Percentiles rank a stretch among this genome's conserved stretches.
phyloP scores from a whole-genome alignment of 1,140 invertebrate genomes.

The roundworm (Caenorhabditis elegans) region DNA sequence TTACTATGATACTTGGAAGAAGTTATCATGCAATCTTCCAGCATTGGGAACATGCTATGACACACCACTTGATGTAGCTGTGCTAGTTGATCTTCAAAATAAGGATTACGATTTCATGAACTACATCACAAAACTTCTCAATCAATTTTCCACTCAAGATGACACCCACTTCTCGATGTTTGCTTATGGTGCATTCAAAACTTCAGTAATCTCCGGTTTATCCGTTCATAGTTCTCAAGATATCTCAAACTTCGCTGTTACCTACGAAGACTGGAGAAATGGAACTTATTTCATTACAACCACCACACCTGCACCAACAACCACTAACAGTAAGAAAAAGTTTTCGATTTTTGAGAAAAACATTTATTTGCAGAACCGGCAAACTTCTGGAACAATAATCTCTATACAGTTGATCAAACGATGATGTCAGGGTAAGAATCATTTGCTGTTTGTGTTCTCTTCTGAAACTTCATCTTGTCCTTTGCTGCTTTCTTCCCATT shows the following conservation, averaged over 20 bases:
- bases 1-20: background rate
- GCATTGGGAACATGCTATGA: background rate
- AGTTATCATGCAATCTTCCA: background rate
- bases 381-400: background rate
- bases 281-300: background rate
- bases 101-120: background rate
- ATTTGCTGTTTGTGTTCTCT: background rate
- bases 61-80: conserved; percentile 5
- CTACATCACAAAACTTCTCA: background rate
- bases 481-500: conserved; percentile 55
- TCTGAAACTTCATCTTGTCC: background rate
- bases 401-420: background rate
- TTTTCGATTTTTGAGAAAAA: background rate
- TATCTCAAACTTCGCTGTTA: background rate
- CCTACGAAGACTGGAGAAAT: background rate
- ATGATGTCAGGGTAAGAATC: background rate
- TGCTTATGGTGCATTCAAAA: background rate
- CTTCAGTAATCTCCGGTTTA: background rate
- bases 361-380: background rate
- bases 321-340: background rate
- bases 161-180: conserved; percentile 1
- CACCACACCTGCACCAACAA: background rate
- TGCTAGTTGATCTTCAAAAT: background rate
- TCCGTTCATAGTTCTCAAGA: background rate
- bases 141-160: background rate